Evolutionary conservation across 2,888 invertebrate genomes (phyloP).

Genomic region (Alloscopus bannaensis): DNA sequence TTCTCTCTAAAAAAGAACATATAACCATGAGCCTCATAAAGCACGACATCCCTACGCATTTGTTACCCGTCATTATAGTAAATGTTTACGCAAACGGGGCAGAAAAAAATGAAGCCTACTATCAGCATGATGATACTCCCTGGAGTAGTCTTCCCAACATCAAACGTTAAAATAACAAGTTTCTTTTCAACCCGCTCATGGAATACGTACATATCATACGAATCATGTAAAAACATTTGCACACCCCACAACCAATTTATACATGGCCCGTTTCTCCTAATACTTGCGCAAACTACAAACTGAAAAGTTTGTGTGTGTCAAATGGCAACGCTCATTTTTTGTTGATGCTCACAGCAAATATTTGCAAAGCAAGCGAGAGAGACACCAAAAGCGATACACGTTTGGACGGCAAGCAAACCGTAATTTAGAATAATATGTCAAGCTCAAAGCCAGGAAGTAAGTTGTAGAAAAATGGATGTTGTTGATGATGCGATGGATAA

Average conservation of each 20-base stretch:
- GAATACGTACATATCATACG: too few relatives aligned
- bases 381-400: not conserved
- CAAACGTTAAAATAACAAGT: too few relatives aligned
- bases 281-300: too few relatives aligned
- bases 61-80: slow-evolving; percentile 8
- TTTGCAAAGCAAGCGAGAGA: slow-evolving; percentile 40
- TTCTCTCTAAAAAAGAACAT: too few relatives aligned
- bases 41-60: slow-evolving; percentile 24
- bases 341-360: slow-evolving; percentile 27
- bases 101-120: not conserved
- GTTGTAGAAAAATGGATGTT: slow-evolving; percentile 8
- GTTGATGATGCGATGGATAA: slow-evolving; percentile 44
- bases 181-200: too few relatives aligned
- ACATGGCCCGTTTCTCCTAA: too few relatives aligned
- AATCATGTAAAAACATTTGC: too few relatives aligned
- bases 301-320: too few relatives aligned
- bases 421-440: slow-evolving; percentile 60
- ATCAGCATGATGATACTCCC: too few relatives aligned
- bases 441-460: slow-evolving; percentile 64
- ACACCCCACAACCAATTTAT: too few relatives aligned
- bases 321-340: too few relatives aligned
- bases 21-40: not conserved
- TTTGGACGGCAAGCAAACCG: slow-evolving; percentile 16
- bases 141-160: too few relatives aligned
- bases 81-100: not conserved